Percentiles rank a stretch among this genome's conserved stretches.
phyloP scores from a whole-genome alignment of 2,113 vertebrate species.

The Myiagra hebetior region DNA sequence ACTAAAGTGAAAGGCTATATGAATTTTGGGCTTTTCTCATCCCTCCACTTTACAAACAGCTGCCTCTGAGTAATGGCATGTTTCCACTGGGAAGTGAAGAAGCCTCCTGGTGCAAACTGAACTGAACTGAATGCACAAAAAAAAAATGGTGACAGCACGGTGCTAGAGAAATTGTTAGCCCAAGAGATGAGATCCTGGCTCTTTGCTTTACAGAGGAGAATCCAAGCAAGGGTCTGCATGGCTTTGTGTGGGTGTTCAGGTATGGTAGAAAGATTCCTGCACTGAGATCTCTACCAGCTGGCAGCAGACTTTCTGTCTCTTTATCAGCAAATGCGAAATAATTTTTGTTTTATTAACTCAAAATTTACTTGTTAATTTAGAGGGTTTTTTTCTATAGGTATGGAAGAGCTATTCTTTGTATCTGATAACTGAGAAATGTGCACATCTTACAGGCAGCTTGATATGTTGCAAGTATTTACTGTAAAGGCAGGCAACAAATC shows the following conservation, averaged over 20 bases:
- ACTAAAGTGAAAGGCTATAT: neutral
- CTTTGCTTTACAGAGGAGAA: neutral
- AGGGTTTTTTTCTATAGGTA: neutral
- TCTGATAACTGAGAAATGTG: neutral
- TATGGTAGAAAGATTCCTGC: neutral
- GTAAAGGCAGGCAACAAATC: neutral
- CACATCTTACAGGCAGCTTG: neutral
- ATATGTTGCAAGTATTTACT: neutral
- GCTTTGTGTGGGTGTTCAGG: neutral
- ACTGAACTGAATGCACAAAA: neutral
- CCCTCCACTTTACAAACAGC: neutral
- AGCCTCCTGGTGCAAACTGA: neutral
- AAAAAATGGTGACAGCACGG: rapidly evolving
- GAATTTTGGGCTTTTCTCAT: neutral
- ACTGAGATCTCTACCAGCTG: neutral
- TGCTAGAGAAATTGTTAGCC: neutral
- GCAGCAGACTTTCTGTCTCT: neutral
- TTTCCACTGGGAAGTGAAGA: neutral
- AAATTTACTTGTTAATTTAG: neutral
- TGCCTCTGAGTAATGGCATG: neutral
- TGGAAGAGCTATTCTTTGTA: neutral
- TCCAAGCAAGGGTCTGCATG: neutral
- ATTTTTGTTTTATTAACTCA: neutral
- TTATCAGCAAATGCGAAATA: neutral
- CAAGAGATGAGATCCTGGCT: neutral